Conservation (phyloP, 2,888 invertebrate species). For the Cataglyphis altisquamis region DNA sequence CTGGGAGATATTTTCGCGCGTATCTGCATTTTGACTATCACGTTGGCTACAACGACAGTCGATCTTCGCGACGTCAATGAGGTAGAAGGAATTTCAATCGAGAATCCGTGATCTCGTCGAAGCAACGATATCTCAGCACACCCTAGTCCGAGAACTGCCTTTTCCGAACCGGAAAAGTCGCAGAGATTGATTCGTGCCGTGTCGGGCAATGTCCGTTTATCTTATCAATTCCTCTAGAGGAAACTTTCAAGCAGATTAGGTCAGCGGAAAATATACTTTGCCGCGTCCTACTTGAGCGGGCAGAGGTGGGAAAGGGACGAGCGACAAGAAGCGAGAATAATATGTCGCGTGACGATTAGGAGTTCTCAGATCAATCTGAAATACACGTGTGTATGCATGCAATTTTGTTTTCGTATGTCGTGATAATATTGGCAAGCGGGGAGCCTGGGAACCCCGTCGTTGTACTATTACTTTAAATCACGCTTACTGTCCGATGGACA, state of each 20-base stretch:
- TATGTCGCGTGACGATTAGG: constrained; percentile 58
- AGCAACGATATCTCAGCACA: constrained; percentile 55
- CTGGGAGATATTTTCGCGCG: not conserved
- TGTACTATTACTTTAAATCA: constrained; percentile 12
- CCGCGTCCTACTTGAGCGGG: not conserved
- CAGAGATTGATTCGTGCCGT: constrained; percentile 19
- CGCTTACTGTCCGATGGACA: not conserved
- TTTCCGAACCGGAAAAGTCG: constrained; percentile 28
- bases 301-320: constrained; percentile 1
- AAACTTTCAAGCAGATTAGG: constrained; percentile 4
- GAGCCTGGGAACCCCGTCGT: constrained; percentile 15
- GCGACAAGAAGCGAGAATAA: constrained; percentile 24
- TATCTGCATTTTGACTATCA: not conserved
- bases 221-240: not conserved
- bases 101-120: constrained; percentile 60
- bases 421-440: constrained; percentile 61
- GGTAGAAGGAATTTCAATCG: constrained; percentile 65
- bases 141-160: constrained; percentile 1
- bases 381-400: constrained; percentile 28
- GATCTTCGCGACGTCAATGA: constrained; percentile 39
- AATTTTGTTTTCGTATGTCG: constrained; percentile 58
- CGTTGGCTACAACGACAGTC: constrained; percentile 16
- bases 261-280: not conserved
- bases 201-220: constrained; percentile 1
- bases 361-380: constrained; percentile 39